Base-by-base conservation (phyloP, 2,888 invertebrate genomes). In the Calliscelio sp. region DNA sequence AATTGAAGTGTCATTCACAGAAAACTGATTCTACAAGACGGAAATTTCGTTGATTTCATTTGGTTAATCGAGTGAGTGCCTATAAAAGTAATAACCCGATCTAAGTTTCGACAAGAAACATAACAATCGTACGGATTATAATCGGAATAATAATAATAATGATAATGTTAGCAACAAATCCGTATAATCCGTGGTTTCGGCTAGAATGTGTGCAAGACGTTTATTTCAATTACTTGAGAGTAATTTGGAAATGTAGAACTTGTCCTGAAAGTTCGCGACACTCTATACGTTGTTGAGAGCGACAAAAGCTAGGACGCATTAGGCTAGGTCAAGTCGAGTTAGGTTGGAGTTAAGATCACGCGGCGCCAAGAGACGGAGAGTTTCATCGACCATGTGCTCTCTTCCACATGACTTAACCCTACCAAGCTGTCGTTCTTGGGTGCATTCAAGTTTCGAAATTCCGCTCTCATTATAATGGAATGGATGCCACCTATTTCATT, bases 361-460 rank as follows among this genome's bases (percentile, higher is more conserved):
- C 68, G 74, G 81, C 74, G 68, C 85, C 75, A 75, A 59, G 75
- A 85, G 81, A 84, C 74, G 81, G 57, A 80, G 81, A 85, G 79
- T 85, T 84, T 81, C 85, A 75, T 83, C 75, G 84, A 81, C 85
- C 85, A 86, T 85, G 86, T 86, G 86, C 86, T 81, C 85, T 80
- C 80, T 85, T 86, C 85, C 85, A 84, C 85, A 86, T 86, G 85
- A 85, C 85, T 86, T 85, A 86, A 77, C 85, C 85, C 44, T 65
- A 35, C 79, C 81, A 75, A 81, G 81, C 81, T 81, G 81, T 70
- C 78, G 81, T 65, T 84, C 84, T 32, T 57, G 46, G 53, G 51
- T 49, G 81, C 79, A 73, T 75, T 66, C 65, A 57, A 84, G 79
- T 79, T 85, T 65, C 73, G 70, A 68, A 79, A 86, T 86, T 85